Evolutionary conservation across 2,888 invertebrate genomes (phyloP).

Genomic region (Drosophila mettleri): DNA sequence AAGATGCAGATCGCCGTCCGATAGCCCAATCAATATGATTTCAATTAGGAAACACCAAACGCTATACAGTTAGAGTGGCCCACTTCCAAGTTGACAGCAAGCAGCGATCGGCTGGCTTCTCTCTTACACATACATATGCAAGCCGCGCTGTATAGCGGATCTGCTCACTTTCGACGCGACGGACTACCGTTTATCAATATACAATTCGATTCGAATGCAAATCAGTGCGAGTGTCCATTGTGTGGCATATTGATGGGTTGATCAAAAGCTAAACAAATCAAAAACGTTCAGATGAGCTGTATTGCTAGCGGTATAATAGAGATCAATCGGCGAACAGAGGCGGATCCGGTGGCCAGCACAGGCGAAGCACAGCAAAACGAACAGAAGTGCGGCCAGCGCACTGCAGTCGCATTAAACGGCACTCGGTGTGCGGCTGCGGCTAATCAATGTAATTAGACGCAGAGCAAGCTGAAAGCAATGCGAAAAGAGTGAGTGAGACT

Average conservation of each 20-base stretch:
- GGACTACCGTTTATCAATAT: slow-evolving; percentile 71
- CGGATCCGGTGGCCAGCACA: slow-evolving; percentile 36
- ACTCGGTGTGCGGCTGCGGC: slow-evolving; percentile 57
- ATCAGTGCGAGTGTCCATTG: slow-evolving; percentile 63
- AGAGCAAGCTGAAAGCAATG: slow-evolving; percentile 25
- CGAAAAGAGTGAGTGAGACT: slow-evolving; percentile 3
- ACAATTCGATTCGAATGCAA: slow-evolving; percentile 72
- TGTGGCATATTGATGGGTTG: slow-evolving; percentile 58
- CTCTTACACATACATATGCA: slow-evolving; percentile 72
- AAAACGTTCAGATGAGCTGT: slow-evolving; percentile 37
- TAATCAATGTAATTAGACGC: slow-evolving; percentile 69
- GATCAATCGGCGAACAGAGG: slow-evolving; percentile 42
- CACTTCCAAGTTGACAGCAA: slow-evolving; percentile 51
- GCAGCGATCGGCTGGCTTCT: slow-evolving; percentile 18
- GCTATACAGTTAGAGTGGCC: slow-evolving; percentile 66
- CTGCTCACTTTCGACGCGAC: slow-evolving; percentile 73
- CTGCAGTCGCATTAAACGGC: slow-evolving; percentile 64
- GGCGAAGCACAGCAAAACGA: slow-evolving; percentile 11
- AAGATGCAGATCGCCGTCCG: slow-evolving; percentile 39
- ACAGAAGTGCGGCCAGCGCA: slow-evolving; percentile 44
- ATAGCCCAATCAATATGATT: slow-evolving; percentile 42
- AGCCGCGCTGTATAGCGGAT: slow-evolving; percentile 63
- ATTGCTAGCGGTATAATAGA: slow-evolving; percentile 62
- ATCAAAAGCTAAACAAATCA: slow-evolving; percentile 10
- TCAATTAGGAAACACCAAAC: slow-evolving; percentile 60